Conservation (phyloP, 2,113 vertebrate genomes). For the Sander vitreus region DNA sequence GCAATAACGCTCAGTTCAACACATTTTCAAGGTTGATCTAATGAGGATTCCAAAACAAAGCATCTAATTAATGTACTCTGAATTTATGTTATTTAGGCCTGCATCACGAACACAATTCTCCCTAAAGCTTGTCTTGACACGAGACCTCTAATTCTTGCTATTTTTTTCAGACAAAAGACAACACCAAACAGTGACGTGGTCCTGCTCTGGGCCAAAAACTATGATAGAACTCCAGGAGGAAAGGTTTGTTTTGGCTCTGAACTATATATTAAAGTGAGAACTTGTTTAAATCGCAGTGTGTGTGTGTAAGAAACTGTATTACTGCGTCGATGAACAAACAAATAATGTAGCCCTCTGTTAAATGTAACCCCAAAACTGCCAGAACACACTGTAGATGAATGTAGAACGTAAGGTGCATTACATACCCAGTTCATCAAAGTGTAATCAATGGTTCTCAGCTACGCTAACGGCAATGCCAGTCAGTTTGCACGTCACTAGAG, state of each 20-base stretch:
- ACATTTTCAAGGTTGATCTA: neutral
- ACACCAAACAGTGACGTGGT: neutral
- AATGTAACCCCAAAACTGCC: neutral
- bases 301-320: neutral
- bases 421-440: neutral
- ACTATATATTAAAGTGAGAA: conserved; percentile 1
- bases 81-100: neutral
- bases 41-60: neutral
- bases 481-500: neutral
- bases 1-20: neutral
- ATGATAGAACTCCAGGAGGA: neutral
- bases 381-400: neutral
- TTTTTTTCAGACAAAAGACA: neutral
- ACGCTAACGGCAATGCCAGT: neutral
- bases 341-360: neutral
- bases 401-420: neutral
- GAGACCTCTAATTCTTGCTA: neutral
- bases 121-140: neutral
- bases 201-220: neutral
- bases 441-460: neutral
- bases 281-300: conserved; percentile 3
- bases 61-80: neutral
- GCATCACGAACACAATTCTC: neutral
- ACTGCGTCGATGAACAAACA: neutral
- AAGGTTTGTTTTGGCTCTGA: neutral